Evolutionary conservation across 2,888 invertebrate genomes (phyloP), one percentile per base, ranked within the genome.

Genomic region (Punctoribates punctum): DNA sequence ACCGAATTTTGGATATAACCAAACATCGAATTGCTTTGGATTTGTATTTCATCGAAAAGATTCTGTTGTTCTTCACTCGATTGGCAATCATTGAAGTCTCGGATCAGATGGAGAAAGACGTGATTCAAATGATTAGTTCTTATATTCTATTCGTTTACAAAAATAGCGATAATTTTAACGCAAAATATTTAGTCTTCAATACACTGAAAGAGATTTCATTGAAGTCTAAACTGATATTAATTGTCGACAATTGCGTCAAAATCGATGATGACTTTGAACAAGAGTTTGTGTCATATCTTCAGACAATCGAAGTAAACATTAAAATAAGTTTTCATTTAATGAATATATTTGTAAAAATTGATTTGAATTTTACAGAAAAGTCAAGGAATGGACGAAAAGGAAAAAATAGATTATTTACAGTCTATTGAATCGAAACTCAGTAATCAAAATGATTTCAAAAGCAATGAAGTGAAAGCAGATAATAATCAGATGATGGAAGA

Each of bases 351-450:
- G 27, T 62, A 62, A 27, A 15, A 25, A 34, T 34, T 65, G 2
- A 27, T 20, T 67, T 67, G 34, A 17, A n/a, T 15, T 38, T 25
- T 67, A 17, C 29, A 67, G 67, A 38, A 15, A 13, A 67, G 34
- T n/a, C 20, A 38, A 38, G 34, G 4, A 20, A 67, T 67, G 38
- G 20, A 67, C n/a, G 17, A 29, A 67, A 67, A 34, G n/a, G 67
- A 67, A 38, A 67, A 38, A 67, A 15, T 34, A 67, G 38, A 67
- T 38, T 67, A 67, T 67, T 34, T 67, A 38, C 34, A 67, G 13
- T 29, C 13, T 15, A 65, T 65, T 67, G 67, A 9, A 4, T 9
- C 8, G n/a, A 20, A 20, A 34, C 34, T 67, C n/a, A 17, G n/a
- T 11, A 67, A 11, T 3, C 25, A 60, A 60, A 27, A 15, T 60